Base-by-base conservation (phyloP, 1,140 invertebrate species). In the Dendrolimus punctatus region DNA sequence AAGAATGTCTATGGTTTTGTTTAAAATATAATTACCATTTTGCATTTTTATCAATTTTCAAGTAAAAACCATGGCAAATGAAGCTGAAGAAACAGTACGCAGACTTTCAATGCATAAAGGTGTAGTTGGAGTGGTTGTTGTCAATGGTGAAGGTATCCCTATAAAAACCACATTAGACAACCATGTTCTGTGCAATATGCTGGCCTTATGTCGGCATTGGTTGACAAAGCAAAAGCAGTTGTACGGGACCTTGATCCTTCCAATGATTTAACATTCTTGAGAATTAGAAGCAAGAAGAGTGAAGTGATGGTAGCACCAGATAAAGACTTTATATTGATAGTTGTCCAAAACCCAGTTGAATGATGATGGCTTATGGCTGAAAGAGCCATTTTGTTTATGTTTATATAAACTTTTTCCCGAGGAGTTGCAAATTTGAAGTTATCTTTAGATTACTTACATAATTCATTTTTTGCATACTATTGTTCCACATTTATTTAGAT, bases 221-320 rank as follows among this genome's bases (percentile, higher is more conserved):
- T 90, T 6, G 90, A 92, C 10, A 94, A 94, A 79, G 92, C 93
- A 1, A 89, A 92, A 43, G 89, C 90, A 54, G 91, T 91, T 36
- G 91, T 95, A 0, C 73, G 92, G 62, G 94, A 95, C 55, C 71
- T 96, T 62, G 94, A 95, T 73, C 91, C 92, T n/a, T 88, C 90
- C 4, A 95, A 95, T 78, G 94, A 95, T 66, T 87, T 95, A 40
- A 92, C 91, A 5, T 95, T 95, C 64, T 76, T 98, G 9, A 90
- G 97, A 42, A 91, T 98, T 47, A 88, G 96, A 60, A 96, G 96
- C 46, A 96, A 95, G 71, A 97, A 95, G 70, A 93, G 96, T 81
- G 97, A 98, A 89, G 94, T 98, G 46, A 93, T 98, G 91, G 92
- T 98, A 6, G 95, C 95, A 6, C 95, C 96, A 9, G 91, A 92